A percentile compares a stretch with the other conserved stretches of the same genome.
Conservation (phyloP, 2,113 vertebrate species). For the Opisthocomus hoazin region DNA sequence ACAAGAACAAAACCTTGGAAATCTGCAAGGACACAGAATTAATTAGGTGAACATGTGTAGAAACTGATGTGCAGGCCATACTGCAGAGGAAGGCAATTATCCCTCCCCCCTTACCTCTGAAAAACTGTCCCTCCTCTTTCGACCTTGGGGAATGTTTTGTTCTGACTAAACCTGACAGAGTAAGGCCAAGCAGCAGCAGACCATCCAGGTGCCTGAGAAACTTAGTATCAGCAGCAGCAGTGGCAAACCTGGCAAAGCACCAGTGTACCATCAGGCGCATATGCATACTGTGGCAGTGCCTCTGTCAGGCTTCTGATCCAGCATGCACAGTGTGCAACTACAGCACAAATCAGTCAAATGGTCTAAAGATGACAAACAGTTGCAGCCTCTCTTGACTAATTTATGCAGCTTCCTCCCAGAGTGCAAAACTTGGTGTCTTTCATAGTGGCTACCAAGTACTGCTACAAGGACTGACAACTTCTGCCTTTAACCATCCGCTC, state of each 20-base stretch:
- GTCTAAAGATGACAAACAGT: background rate
- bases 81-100: background rate
- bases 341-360: background rate
- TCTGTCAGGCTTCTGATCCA: background rate
- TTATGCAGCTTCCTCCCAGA: background rate
- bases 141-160: background rate
- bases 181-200: background rate
- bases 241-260: background rate
- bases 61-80: background rate
- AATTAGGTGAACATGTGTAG: background rate
- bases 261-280: background rate
- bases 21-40: background rate
- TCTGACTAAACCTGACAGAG: background rate
- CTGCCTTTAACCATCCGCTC: background rate
- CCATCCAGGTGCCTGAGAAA: background rate
- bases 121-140: background rate
- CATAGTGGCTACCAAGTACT: background rate
- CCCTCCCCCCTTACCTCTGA: background rate
- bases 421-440: background rate
- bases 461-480: background rate
- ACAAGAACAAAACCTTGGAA: background rate
- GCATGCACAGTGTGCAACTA: accelerated
- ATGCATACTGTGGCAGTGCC: background rate
- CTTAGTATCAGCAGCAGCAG: background rate
- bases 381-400: background rate